phyloP scores from a whole-genome alignment of 2,888 invertebrate species.

The Phortica magna region DNA sequence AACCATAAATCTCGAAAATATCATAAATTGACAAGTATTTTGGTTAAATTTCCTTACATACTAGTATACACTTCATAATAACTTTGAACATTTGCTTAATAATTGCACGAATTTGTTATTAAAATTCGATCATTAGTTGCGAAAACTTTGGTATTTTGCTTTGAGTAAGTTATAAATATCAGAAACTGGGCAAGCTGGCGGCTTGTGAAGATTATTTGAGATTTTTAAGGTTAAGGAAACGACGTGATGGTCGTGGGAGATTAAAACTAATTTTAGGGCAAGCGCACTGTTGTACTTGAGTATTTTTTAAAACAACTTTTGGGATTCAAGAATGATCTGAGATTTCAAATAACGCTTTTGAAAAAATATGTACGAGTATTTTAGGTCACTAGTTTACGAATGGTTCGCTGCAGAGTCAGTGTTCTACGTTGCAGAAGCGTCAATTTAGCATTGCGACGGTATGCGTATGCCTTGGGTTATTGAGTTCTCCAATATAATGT shows the following conservation, averaged over 20 bases:
- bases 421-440: constrained; percentile 44
- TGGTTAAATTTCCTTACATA: constrained; percentile 13
- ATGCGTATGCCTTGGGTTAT: constrained; percentile 82
- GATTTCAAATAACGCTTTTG: constrained; percentile 21
- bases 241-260: background rate
- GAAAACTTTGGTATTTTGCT: constrained; percentile 22
- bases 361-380: constrained; percentile 62
- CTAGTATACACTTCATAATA: constrained; percentile 10
- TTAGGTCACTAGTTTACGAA: constrained; percentile 62
- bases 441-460: constrained; percentile 76
- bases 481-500: constrained; percentile 91
- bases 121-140: constrained; percentile 22
- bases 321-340: constrained; percentile 1
- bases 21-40: constrained; percentile 22
- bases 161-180: constrained; percentile 15
- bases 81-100: constrained; percentile 31
- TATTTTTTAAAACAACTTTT: background rate
- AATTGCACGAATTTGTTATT: constrained; percentile 28
- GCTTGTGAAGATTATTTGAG: constrained; percentile 8
- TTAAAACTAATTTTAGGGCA: constrained; percentile 21
- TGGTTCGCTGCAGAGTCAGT: constrained; percentile 43
- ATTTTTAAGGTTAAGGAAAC: background rate
- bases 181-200: constrained; percentile 9
- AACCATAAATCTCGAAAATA: background rate
- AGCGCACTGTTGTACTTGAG: constrained; percentile 29